Evolutionary conservation across 2,797 vertebrate genomes (phyloP).

Genomic region (Bovichtus variegatus): DNA sequence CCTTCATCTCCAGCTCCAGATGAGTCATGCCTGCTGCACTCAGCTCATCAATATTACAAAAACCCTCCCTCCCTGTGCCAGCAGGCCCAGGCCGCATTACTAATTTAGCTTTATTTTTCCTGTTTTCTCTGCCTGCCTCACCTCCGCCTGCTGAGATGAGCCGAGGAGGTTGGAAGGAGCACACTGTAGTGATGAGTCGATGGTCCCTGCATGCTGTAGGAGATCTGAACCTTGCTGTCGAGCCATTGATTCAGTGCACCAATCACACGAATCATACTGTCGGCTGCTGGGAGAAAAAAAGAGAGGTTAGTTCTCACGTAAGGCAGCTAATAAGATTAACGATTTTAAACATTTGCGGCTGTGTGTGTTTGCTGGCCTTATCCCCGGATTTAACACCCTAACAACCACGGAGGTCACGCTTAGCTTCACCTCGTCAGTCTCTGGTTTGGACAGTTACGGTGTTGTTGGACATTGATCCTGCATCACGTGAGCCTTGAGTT

Average conservation of each 20-base stretch:
- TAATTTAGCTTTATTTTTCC: constrained; percentile 85
- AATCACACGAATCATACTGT: background rate
- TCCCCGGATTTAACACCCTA: constrained; percentile 11
- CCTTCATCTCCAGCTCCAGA: constrained; percentile 49
- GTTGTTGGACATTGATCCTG: constrained; percentile 56
- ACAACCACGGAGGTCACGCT: constrained; percentile 37
- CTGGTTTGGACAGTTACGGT: constrained; percentile 6
- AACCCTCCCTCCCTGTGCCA: constrained; percentile 60
- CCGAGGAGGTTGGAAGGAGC: constrained; percentile 9
- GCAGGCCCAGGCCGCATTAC: constrained; percentile 75
- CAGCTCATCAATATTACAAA: constrained; percentile 86
- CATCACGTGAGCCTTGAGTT: constrained; percentile 29
- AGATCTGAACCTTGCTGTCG: background rate
- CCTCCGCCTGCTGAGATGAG: constrained; percentile 41
- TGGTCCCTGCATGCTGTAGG: background rate
- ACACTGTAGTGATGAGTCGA: constrained; percentile 18
- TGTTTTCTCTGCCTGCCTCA: constrained; percentile 62
- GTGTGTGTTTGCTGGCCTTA: background rate
- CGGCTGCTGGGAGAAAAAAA: background rate
- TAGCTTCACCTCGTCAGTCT: constrained; percentile 14
- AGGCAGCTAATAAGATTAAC: background rate
- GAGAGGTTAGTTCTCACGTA: background rate
- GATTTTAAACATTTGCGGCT: background rate
- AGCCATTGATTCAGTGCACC: background rate
- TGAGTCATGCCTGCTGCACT: constrained; percentile 77